Base-by-base conservation (phyloP, 2,888 invertebrate genomes). In the Ochropleura leucogaster region DNA sequence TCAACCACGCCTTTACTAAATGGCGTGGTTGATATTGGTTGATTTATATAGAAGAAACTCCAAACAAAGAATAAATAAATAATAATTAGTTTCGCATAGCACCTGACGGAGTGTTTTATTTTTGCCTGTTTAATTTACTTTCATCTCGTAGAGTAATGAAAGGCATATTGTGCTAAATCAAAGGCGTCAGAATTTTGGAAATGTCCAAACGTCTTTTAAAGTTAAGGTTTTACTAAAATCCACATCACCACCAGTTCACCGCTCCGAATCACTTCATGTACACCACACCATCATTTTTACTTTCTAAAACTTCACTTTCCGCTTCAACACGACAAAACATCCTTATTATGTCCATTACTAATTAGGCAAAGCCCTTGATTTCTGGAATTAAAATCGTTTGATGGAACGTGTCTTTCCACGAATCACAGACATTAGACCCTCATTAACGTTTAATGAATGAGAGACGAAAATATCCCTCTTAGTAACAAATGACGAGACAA, bases 361-460 rank as follows among this genome's bases (percentile, higher is more conserved):
- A 79, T 49, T 72, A 62, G 30, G 14, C 5, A 46, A 49, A n/a
- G n/a, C 51, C 60, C 47, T 30, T 49, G n/a, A 46, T 74, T 74
- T 59, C 30, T 72, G 49, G 42, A 49, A 74, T 74, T 49, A 51
- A 66, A 77, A 62, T 63, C n/a, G 51, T 75, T 81, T 60, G 30
- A 59, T 12, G 30, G 20, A 70, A 63, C 53, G 55, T 77, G 71
- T 71, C 53, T 18, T 68, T 72, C 65, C 51, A 68, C n/a, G 57
- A 77, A 79, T 79, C 59, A 60, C 5, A 49, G 49, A 64, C n/a
- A 65, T 77, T 79, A 68, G 12, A 6, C 4, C 60, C 55, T 83
- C 69, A 67, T 79, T 73, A 83, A 30, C 42, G 63, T 68, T 66
- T 57, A 79, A 74, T 70, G 46, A 80, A 64, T 51, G 42, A 68